A percentile compares a stretch with the other conserved stretches of the same genome.
Conservation (phyloP, 1,140 invertebrate genomes). For the Vanessa tameamea region DNA sequence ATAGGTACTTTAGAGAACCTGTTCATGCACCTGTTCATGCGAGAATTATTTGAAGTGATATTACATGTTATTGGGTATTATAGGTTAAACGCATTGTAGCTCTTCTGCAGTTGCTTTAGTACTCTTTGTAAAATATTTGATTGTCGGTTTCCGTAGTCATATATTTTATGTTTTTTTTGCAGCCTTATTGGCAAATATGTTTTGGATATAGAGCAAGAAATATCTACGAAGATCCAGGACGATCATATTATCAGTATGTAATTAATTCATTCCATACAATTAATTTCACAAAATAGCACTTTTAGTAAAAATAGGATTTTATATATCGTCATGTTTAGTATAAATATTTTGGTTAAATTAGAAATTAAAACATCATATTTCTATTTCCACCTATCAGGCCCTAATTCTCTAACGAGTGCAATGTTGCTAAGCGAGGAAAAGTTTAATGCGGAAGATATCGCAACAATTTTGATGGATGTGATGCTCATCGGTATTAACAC, state of each 20-base stretch:
- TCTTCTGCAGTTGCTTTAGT: too few relatives aligned
- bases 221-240: slow-evolving; percentile 35
- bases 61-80: too few relatives aligned
- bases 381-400: slow-evolving; percentile 28
- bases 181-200: slow-evolving; percentile 75
- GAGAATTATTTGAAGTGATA: too few relatives aligned
- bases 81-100: too few relatives aligned
- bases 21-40: too few relatives aligned
- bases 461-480: slow-evolving; percentile 84
- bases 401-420: slow-evolving; percentile 70
- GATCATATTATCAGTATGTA: slow-evolving; percentile 37
- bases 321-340: too few relatives aligned
- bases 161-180: slow-evolving; percentile 38
- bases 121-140: too few relatives aligned
- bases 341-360: too few relatives aligned
- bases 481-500: slow-evolving; percentile 83
- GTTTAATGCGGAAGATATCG: slow-evolving; percentile 82
- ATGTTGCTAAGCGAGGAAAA: slow-evolving; percentile 80
- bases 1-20: too few relatives aligned
- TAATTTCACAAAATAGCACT: not conserved
- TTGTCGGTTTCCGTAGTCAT: too few relatives aligned
- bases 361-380: not conserved
- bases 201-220: slow-evolving; percentile 56
- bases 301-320: too few relatives aligned
- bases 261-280: not conserved